phyloP scores from a whole-genome alignment of 1,140 invertebrate genomes.

The Centruroides sculpturatus region DNA sequence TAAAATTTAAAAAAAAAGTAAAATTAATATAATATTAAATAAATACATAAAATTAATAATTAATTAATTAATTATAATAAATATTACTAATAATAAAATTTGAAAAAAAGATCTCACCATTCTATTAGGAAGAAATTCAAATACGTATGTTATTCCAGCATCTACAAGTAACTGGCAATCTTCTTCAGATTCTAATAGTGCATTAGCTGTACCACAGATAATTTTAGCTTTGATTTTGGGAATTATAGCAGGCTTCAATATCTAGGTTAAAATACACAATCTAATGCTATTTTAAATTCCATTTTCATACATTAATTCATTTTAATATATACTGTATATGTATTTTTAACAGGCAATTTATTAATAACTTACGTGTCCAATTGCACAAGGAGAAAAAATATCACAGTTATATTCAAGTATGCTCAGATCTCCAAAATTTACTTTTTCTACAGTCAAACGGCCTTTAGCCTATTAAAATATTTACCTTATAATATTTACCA shows the following conservation, averaged over 20 bases:
- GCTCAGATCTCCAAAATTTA: conserved; percentile 17
- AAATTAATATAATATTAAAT: neutral
- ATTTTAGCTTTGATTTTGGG: conserved; percentile 19
- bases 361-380: conserved; percentile 18
- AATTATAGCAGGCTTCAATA: conserved; percentile 16
- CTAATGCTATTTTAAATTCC: neutral
- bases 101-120: conserved; percentile 16
- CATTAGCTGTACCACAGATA: conserved; percentile 21
- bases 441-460: conserved; percentile 17
- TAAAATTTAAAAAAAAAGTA: conserved; percentile 1
- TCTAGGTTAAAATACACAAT: neutral
- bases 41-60: no score
- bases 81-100: neutral
- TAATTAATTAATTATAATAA: neutral
- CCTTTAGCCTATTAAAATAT: conserved; percentile 11
- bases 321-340: no score
- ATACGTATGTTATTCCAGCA: conserved; percentile 18
- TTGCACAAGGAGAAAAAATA: conserved; percentile 21
- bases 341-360: no score
- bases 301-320: no score
- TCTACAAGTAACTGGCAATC: conserved; percentile 15
- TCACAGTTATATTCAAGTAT: conserved; percentile 19
- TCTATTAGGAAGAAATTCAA: conserved; percentile 21
- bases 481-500: no score
- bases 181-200: conserved; percentile 13